phyloP scores from a whole-genome alignment of 2,888 invertebrate genomes.

The Callimorpha dominula region DNA sequence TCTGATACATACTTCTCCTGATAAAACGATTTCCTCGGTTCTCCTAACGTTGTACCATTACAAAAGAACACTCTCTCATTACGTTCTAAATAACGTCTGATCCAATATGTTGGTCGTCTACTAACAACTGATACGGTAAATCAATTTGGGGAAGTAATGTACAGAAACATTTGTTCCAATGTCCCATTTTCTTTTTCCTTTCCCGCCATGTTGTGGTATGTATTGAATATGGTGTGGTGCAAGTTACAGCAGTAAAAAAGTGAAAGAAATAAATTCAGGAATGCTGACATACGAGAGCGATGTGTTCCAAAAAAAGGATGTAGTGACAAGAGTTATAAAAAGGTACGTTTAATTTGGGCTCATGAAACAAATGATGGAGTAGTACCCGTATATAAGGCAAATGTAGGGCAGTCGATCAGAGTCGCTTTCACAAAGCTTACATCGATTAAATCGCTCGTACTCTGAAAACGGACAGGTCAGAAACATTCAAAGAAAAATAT shows the following conservation, averaged over 20 bases:
- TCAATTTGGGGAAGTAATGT: constrained; percentile 57
- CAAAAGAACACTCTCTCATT: constrained; percentile 24
- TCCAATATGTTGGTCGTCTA: constrained; percentile 45
- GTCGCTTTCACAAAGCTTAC: too few relatives aligned
- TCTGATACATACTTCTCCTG: not conserved
- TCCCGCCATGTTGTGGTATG: constrained; percentile 55
- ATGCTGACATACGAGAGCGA: not conserved
- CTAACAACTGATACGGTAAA: constrained; percentile 54
- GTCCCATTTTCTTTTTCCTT: constrained; percentile 63
- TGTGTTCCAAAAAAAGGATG: not conserved
- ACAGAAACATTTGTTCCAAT: constrained; percentile 67
- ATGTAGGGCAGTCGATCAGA: too few relatives aligned
- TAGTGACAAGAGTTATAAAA: not conserved
- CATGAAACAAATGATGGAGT: not conserved
- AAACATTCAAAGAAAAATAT: too few relatives aligned
- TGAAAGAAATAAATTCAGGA: not conserved
- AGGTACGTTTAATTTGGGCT: not conserved
- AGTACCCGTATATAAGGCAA: not conserved
- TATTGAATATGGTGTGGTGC: constrained; percentile 43
- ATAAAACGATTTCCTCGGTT: constrained; percentile 1
- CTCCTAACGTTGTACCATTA: constrained; percentile 18
- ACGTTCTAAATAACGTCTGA: constrained; percentile 44
- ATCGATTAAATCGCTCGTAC: too few relatives aligned
- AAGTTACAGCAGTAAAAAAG: constrained; percentile 3
- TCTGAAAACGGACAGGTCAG: too few relatives aligned